These are phyloP conservation scores for Littorina saxatilis DNA, from an alignment of 1,140 invertebrate genomes.

Conservation along the genomic window DNA sequence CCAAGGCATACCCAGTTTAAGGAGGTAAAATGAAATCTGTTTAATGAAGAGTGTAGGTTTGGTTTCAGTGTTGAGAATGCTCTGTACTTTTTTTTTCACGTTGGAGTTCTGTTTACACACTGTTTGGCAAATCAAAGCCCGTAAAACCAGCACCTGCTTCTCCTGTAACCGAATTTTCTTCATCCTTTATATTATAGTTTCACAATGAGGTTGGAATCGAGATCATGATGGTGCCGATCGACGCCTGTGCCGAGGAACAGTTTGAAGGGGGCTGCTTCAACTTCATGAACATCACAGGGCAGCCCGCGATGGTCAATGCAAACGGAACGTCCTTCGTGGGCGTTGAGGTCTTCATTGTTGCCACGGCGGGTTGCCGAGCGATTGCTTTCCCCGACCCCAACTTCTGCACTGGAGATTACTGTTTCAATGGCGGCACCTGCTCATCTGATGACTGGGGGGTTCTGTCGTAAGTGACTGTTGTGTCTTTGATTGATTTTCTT, in stretches of 20 bases:
- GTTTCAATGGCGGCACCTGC: constrained; percentile 96
- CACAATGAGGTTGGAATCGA: constrained; percentile 94
- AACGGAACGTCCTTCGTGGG: constrained; percentile 97
- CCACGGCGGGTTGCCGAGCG: constrained; percentile 82
- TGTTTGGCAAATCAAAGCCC: no score
- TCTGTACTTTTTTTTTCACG: no score
- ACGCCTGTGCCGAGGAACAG: constrained; percentile 96
- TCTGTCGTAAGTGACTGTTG: constrained; percentile 80
- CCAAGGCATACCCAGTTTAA: no score
- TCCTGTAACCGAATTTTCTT: no score
- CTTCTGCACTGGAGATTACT: constrained; percentile 92
- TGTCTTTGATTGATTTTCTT: not conserved
- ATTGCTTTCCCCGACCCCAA: constrained; percentile 56
- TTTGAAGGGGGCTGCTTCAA: constrained; percentile 96
- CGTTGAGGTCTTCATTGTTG: constrained; percentile 90
- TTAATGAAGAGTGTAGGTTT: no score
- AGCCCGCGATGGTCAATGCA: constrained; percentile 95
- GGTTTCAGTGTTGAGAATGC: no score
- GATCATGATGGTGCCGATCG: constrained; percentile 98
- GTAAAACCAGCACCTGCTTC: no score
- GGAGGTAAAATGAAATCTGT: no score
- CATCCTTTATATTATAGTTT: no score
- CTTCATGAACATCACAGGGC: constrained; percentile 86
- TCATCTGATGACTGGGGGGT: constrained; percentile 86
- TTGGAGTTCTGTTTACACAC: no score